Conservation (phyloP, 1,140 invertebrate species). For the Pseudomyrmex sp. region DNA sequence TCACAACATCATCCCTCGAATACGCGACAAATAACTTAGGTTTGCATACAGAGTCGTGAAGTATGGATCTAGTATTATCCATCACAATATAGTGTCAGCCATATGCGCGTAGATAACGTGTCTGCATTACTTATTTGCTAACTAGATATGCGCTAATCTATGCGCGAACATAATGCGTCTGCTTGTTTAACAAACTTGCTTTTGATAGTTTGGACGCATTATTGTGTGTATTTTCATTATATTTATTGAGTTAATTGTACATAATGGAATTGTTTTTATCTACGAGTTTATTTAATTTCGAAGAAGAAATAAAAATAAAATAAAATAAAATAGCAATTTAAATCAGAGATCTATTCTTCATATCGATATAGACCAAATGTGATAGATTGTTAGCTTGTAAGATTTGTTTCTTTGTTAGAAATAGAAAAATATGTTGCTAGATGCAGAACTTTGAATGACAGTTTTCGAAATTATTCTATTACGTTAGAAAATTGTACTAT, state of each 20-base stretch:
- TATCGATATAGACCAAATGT: too few relatives aligned
- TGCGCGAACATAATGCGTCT: neutral
- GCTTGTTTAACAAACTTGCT: neutral
- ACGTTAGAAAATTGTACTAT: neutral
- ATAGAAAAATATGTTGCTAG: neutral
- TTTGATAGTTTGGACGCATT: too few relatives aligned
- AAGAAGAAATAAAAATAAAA: too few relatives aligned
- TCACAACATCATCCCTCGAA: slow-evolving; percentile 1
- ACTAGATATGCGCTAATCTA: neutral
- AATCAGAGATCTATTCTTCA: too few relatives aligned
- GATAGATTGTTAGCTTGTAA: too few relatives aligned
- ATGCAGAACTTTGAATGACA: neutral
- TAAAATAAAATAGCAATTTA: too few relatives aligned
- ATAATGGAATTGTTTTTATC: too few relatives aligned
- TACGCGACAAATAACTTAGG: slow-evolving; percentile 44
- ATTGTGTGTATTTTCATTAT: neutral
- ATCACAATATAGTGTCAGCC: slow-evolving; percentile 8
- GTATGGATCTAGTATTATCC: slow-evolving; percentile 22
- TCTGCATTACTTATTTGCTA: neutral
- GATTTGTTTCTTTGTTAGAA: too few relatives aligned
- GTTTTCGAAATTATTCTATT: neutral
- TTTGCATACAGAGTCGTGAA: slow-evolving; percentile 33
- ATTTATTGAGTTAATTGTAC: too few relatives aligned
- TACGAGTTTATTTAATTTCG: too few relatives aligned
- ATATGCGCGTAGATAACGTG: slow-evolving; percentile 25